These are phyloP conservation scores for Holocentrus rufus DNA, from an alignment of 2,797 vertebrate genomes.

Conservation along the genomic window DNA sequence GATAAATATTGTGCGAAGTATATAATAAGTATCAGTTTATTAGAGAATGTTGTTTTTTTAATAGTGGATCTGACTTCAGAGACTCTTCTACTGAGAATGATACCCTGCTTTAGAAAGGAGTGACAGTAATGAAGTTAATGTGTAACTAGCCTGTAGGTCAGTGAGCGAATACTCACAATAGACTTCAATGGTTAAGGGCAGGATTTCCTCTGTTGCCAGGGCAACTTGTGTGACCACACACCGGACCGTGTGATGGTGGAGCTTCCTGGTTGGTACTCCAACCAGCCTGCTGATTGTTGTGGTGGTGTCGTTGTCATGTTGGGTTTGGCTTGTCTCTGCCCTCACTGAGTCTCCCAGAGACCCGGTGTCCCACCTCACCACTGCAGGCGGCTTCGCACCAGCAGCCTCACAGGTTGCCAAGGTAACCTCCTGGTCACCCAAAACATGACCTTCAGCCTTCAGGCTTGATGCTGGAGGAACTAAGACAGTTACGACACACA, in stretches of 20 bases:
- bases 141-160: not conserved
- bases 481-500: slow-evolving; percentile 28
- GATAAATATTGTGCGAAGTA: too few species aligned
- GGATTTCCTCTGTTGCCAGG: not conserved
- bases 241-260: slow-evolving; percentile 39
- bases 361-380: slow-evolving; percentile 52
- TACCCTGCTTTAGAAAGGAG: not conserved
- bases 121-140: not conserved
- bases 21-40: too few species aligned
- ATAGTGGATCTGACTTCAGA: too few species aligned
- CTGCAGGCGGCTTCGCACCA: slow-evolving; percentile 56
- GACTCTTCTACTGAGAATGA: too few species aligned
- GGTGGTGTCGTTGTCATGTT: slow-evolving; percentile 41
- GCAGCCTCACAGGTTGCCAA: slow-evolving; percentile 63
- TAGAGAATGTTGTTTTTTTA: too few species aligned
- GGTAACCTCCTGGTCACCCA: slow-evolving; percentile 37
- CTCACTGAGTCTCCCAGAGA: slow-evolving; percentile 19
- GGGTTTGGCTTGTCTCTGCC: not conserved
- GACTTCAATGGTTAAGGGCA: slow-evolving; percentile 53
- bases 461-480: slow-evolving; percentile 60
- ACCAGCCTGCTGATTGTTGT: slow-evolving; percentile 59
- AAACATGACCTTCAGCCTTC: not conserved
- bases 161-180: slow-evolving; percentile 66
- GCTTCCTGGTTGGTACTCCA: slow-evolving; percentile 51
- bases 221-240: slow-evolving; percentile 60